Conservation (phyloP, 2,113 vertebrate genomes). For the Dicentrarchus labrax region DNA sequence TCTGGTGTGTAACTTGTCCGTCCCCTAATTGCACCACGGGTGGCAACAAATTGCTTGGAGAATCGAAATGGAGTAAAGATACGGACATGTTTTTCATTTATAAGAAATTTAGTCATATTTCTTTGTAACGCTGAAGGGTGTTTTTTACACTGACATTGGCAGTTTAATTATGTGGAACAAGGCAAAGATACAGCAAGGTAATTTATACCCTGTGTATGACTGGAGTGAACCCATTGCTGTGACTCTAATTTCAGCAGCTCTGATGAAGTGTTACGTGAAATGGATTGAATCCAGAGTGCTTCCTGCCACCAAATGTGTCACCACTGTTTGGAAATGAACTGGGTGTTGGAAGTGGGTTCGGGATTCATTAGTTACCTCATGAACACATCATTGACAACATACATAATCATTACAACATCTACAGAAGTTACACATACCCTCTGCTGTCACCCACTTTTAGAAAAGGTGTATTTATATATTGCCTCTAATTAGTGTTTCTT, state of each 20-base stretch:
- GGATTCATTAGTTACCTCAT: conserved; percentile 47
- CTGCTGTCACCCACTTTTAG: neutral
- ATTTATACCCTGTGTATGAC: conserved; percentile 57
- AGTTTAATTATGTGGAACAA: conserved; percentile 71
- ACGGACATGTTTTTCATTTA: conserved; percentile 26
- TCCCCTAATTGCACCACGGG: conserved; percentile 8
- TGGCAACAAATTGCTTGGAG: conserved; percentile 20
- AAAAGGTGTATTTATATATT: conserved; percentile 10
- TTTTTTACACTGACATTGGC: conserved; percentile 41
- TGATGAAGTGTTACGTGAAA: conserved; percentile 65
- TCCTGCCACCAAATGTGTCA: conserved; percentile 41
- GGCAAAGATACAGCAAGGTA: conserved; percentile 37
- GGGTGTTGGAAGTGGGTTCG: neutral
- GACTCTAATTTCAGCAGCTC: conserved; percentile 58
- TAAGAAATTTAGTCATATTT: conserved; percentile 39
- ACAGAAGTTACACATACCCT: conserved; percentile 7
- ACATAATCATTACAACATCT: conserved; percentile 20
- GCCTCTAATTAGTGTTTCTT: conserved; percentile 33
- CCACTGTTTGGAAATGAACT: conserved; percentile 34
- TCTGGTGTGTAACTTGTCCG: conserved; percentile 1
- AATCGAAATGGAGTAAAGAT: conserved; percentile 30
- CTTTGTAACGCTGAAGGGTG: conserved; percentile 24
- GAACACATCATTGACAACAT: conserved; percentile 58
- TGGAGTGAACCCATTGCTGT: conserved; percentile 26
- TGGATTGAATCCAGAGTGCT: conserved; percentile 37